Base-by-base conservation (phyloP, 2,113 vertebrate genomes). In the Rhinogobius similis region DNA sequence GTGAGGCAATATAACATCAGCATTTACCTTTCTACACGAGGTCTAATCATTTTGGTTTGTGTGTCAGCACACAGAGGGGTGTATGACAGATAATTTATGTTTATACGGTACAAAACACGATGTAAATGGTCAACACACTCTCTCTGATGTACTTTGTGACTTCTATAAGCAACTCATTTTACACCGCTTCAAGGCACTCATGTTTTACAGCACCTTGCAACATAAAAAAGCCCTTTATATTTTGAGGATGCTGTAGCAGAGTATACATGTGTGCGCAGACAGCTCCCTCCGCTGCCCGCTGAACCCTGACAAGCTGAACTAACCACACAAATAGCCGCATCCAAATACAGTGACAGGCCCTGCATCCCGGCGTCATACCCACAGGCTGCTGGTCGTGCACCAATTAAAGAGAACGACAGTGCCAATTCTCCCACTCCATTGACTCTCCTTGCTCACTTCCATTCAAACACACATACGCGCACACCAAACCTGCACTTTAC, bases 371-470 rank as follows among this genome's bases (percentile, higher is more conserved):
- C 53, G 58, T 75, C 56, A 65, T 29, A 78, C 76, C 86, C 85
- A 73, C 69, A 81, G 85, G 85, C 67, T 68, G 73, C 75, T 65
- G 59, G 77, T 86, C 67, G 75, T 78, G 64, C 75, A 84, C 81
- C 85, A 89, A 86, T 90, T 90, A 87, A 84, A 79, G 72, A 86
- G 76, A 83, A 77, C 79, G 75, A 84, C 81, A 76, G 69, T 70
- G 83, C 82, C 87, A 83, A 66, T 75, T 78, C 70, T 72, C 77
- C 62, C 76, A 66, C 46, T 77, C 70, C 69, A 81, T 66, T 72
- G 72, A 76, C 71, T 70, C 59, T 61, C 67, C 27, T 36, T 1
- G n/a, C 56, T 61, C 29, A 10, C 58, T 32, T 29, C 29, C 58
- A 0, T 58, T 58, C 55, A 27, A 12, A 29, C 55, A 58, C 55